Evolutionary conservation across 2,797 vertebrate species (phyloP).

Genomic region (Clarias pachynema): DNA sequence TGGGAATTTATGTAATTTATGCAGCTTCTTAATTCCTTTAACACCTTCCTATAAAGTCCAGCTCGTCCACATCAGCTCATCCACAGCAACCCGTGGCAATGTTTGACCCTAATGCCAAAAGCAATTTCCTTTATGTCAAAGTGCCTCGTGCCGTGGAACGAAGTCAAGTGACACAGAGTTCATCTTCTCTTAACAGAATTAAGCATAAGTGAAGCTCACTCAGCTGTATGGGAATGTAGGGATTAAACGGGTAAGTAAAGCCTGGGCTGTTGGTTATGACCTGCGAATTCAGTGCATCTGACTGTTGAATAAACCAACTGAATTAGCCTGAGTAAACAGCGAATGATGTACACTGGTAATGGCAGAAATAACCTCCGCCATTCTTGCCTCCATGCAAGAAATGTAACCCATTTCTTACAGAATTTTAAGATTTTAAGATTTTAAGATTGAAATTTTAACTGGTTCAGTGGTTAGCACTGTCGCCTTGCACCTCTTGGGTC

Average conservation of each 20-base stretch:
- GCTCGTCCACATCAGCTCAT: conserved; percentile 55
- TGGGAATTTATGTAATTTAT: no score
- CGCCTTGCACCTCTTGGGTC: no score
- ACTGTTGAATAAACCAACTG: neutral
- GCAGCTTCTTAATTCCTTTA: conserved; percentile 39
- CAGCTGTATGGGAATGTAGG: neutral
- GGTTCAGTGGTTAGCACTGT: no score
- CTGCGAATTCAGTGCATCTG: neutral
- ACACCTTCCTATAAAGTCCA: conserved; percentile 44
- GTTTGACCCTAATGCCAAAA: conserved; percentile 65
- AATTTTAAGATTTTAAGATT: neutral
- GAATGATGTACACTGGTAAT: neutral
- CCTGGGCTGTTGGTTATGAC: neutral
- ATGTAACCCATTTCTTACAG: neutral
- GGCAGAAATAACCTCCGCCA: neutral
- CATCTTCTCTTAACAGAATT: neutral
- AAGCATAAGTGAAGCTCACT: neutral
- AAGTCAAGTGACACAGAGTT: neutral
- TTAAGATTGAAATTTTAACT: neutral
- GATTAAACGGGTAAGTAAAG: neutral
- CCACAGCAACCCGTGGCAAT: conserved; percentile 48
- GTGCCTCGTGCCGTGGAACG: conserved; percentile 26
- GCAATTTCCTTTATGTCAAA: conserved; percentile 67
- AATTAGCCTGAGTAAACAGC: neutral
- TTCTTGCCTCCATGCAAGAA: neutral